Conservation (phyloP, 2,888 invertebrate genomes). For the Bembecia ichneumoniformis region DNA sequence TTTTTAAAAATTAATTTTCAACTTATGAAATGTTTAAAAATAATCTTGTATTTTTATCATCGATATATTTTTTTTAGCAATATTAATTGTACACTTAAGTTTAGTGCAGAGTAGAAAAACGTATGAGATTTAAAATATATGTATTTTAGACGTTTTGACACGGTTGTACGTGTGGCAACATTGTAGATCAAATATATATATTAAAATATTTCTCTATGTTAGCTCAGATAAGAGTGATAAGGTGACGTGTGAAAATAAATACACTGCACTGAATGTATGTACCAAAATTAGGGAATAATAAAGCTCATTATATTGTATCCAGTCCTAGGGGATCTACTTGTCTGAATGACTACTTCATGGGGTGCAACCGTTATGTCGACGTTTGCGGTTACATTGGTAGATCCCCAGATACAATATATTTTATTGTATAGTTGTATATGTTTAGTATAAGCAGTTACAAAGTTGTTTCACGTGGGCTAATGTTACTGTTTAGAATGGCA, state of each 20-base stretch:
- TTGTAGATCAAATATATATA: not conserved
- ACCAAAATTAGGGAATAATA: not conserved
- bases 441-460: slow-evolving; percentile 47
- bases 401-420: slow-evolving; percentile 3
- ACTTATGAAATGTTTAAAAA: no score
- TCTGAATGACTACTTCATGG: no score
- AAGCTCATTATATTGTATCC: not conserved
- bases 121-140: no score
- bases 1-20: no score
- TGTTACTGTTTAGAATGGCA: slow-evolving; percentile 63
- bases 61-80: not conserved
- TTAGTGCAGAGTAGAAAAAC: not conserved
- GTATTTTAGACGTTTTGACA: not conserved
- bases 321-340: no score
- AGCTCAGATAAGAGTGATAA: not conserved
- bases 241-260: no score
- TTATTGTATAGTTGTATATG: slow-evolving; percentile 30
- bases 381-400: no score
- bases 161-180: not conserved
- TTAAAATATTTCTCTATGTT: not conserved
- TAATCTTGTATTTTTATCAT: not conserved
- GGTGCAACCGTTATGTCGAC: no score
- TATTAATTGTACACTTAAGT: not conserved
- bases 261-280: not conserved
- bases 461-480: slow-evolving; percentile 57